Conservation (phyloP, 2,888 invertebrate genomes). For the Galeruca laticollis region DNA sequence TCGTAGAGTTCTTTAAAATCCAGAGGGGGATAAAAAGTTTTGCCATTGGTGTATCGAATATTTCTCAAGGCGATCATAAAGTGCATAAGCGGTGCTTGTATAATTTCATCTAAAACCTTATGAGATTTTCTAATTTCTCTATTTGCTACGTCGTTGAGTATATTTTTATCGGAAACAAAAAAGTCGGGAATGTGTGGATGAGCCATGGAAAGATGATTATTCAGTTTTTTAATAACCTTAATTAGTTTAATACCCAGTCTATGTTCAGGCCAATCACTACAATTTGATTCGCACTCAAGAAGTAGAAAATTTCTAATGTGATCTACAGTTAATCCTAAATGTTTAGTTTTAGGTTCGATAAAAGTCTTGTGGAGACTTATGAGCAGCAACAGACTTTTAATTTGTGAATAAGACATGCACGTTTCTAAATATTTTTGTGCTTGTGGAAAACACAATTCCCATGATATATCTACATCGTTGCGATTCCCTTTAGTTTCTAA, state of each 20-base stretch:
- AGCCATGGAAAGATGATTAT: constrained; percentile 72
- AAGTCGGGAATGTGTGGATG: constrained; percentile 74
- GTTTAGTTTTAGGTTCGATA: constrained; percentile 75
- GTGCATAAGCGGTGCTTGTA: constrained; percentile 80
- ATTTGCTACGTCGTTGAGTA: constrained; percentile 78
- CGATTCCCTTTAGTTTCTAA: constrained; percentile 70
- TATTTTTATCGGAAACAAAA: constrained; percentile 78
- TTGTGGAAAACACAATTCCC: constrained; percentile 83
- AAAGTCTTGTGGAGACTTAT: constrained; percentile 80
- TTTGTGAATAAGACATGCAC: constrained; percentile 78
- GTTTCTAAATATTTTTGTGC: constrained; percentile 82
- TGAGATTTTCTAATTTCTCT: constrained; percentile 75
- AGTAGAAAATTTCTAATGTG: constrained; percentile 82
- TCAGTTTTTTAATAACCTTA: constrained; percentile 74
- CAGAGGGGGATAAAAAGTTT: constrained; percentile 52
- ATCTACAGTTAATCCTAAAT: constrained; percentile 75
- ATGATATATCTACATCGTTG: constrained; percentile 72
- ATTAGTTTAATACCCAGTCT: constrained; percentile 77
- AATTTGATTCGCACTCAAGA: constrained; percentile 81
- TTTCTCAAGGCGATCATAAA: constrained; percentile 78
- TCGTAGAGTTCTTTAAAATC: constrained; percentile 53
- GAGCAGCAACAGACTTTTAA: constrained; percentile 77
- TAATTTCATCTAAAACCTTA: constrained; percentile 75
- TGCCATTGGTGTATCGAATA: constrained; percentile 69
- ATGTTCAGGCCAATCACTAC: constrained; percentile 80